phyloP scores from a whole-genome alignment of 1,140 invertebrate species.

The Agraylea sexmaculata region DNA sequence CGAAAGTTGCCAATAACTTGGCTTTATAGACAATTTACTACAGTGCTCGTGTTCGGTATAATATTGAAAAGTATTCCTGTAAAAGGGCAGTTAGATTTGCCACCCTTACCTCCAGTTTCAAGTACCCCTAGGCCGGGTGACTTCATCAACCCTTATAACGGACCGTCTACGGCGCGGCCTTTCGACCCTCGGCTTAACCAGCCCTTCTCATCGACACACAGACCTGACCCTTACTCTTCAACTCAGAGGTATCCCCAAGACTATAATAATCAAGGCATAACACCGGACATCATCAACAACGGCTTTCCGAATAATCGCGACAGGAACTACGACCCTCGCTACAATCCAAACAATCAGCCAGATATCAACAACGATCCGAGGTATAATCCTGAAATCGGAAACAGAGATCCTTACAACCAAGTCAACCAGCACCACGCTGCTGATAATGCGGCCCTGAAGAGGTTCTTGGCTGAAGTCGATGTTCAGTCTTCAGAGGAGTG shows the following conservation, averaged over 20 bases:
- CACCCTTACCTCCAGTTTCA: constrained; percentile 30
- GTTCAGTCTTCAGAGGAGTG: constrained; percentile 62
- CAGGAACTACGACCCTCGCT: constrained; percentile 26
- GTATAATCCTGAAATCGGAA: constrained; percentile 32
- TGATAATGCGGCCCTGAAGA: constrained; percentile 22
- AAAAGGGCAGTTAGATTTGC: constrained; percentile 40
- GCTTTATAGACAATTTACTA: constrained; percentile 23
- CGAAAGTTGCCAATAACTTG: constrained; percentile 20
- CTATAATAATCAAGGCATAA: constrained; percentile 23
- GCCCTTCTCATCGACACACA: constrained; percentile 24
- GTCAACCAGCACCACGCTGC: constrained; percentile 30
- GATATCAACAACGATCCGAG: constrained; percentile 33
- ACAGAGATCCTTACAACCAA: constrained; percentile 31
- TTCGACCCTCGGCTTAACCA: constrained; percentile 28
- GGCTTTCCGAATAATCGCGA: constrained; percentile 31
- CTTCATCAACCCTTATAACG: constrained; percentile 20
- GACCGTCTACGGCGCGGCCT: constrained; percentile 25
- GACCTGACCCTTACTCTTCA: constrained; percentile 30
- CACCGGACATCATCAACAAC: constrained; percentile 37
- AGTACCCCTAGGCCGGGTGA: constrained; percentile 30
- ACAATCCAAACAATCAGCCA: constrained; percentile 30
- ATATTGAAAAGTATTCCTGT: constrained; percentile 22
- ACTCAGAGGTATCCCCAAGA: constrained; percentile 24
- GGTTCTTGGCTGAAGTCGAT: constrained; percentile 55
- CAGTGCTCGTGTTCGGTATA: constrained; percentile 23